Base-by-base conservation (phyloP, 2,113 vertebrate genomes). In the Microtus ochrogaster region DNA sequence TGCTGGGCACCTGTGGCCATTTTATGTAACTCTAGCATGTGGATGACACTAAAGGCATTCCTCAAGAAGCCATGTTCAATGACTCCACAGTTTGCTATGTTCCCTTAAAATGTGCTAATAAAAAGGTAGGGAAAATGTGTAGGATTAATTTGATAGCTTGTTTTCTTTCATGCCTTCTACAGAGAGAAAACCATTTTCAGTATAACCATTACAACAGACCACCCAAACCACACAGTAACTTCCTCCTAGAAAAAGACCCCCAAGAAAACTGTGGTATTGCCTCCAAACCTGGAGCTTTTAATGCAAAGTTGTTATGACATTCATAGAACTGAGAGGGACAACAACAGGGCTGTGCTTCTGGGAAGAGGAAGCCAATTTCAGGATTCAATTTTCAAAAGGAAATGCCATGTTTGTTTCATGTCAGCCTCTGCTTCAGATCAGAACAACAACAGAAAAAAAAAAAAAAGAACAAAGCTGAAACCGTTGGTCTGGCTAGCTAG, bases 361-460 rank as follows among this genome's bases (percentile, higher is more conserved):
- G 33, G 94, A 92, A 93, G 68, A 95, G 6, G 77, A 94, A 91
- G 95, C 93, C 97, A 91, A 91, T 95, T 96, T 94, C 95, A 92
- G 85, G 84, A 95, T 93, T 89, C 93, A 95, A 19, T 95, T 95
- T 96, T 86, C 90, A 89, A 94, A 96, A 89, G 85, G 90, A 98
- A 97, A 97, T 97, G 97, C 94, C 95, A 93, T 94, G 95, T 96
- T 96, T 95, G 92, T 92, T 96, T 96, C 97, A 83, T 66, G 85
- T 97, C 93, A 96, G 92, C 90, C 91, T 96, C 93, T 95, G 72
- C 84, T 92, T 97, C 84, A 84, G 89, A 95, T 89, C 41, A 93
- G 76, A 58, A 61, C 30, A 55, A 87, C 2, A 13, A 39, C 22
- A 63, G 10, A 55, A 36, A 87, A 63, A 52, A 52, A 52, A 52